Percentiles rank a stretch among this genome's conserved stretches.
Evolutionary conservation across 2,888 invertebrate genomes (phyloP).

Genomic region (Limnephilus lunatus): DNA sequence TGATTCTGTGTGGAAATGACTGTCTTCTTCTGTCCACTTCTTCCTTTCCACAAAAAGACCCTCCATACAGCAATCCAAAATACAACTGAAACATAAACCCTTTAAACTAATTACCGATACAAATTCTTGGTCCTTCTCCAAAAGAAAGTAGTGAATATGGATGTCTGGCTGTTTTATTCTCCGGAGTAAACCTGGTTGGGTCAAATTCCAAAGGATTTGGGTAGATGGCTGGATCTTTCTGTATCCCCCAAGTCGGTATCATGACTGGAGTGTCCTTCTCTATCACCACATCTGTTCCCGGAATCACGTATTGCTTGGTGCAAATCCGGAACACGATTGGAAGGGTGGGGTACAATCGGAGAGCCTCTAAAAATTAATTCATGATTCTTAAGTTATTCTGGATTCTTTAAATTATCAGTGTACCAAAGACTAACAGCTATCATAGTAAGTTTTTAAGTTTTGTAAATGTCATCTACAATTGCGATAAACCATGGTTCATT

Average conservation of each 20-base stretch:
- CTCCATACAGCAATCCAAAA: no score
- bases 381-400: neutral
- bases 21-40: no score
- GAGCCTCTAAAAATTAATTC: constrained; percentile 68
- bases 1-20: no score
- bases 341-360: constrained; percentile 70
- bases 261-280: constrained; percentile 68
- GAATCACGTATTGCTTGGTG: constrained; percentile 67
- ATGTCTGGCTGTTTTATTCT: constrained; percentile 67
- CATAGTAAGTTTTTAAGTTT: no score
- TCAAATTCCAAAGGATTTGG: constrained; percentile 70
- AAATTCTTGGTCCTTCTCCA: constrained; percentile 68
- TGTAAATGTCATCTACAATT: no score
- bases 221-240: constrained; percentile 68
- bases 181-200: constrained; percentile 69
- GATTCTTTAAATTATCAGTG: neutral
- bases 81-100: constrained; percentile 51
- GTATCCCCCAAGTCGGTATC: constrained; percentile 69
- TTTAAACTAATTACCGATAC: constrained; percentile 63
- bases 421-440: no score
- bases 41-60: no score
- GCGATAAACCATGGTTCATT: no score
- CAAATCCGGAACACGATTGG: constrained; percentile 67
- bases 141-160: constrained; percentile 67
- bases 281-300: constrained; percentile 67